Evolutionary conservation across 2,888 invertebrate genomes (phyloP).

Genomic region (Microctonus hyperodae): DNA sequence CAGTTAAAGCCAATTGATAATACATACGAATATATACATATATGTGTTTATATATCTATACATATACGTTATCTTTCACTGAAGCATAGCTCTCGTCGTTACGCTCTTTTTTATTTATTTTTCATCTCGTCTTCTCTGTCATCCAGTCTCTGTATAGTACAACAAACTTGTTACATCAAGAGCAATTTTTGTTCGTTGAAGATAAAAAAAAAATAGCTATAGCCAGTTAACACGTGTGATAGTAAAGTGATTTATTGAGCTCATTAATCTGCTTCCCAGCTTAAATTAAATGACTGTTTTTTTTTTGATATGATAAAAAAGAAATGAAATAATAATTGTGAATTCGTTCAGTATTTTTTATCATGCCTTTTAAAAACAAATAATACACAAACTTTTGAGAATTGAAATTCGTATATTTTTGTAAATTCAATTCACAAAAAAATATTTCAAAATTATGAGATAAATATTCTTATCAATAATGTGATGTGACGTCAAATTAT

Average conservation of each 20-base stretch:
- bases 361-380: background rate
- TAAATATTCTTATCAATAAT: slow-evolving; percentile 29
- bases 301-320: too few species aligned
- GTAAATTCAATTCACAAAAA: too few species aligned
- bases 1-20: slow-evolving; percentile 39
- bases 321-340: background rate
- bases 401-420: background rate
- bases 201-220: background rate
- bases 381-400: background rate
- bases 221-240: background rate
- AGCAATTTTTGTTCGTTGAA: background rate
- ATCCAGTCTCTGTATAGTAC: background rate
- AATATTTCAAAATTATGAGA: background rate
- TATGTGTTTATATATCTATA: slow-evolving; percentile 25
- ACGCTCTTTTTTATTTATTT: background rate
- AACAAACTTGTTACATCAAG: background rate
- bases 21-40: slow-evolving; percentile 33
- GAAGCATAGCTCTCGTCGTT: background rate
- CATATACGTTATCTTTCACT: slow-evolving; percentile 8
- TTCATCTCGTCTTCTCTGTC: background rate
- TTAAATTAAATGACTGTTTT: background rate
- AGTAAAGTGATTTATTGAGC: background rate
- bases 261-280: background rate
- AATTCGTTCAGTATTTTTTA: background rate
- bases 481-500: slow-evolving; percentile 18